phyloP scores from a whole-genome alignment of 2,113 vertebrate species.

The Uropsilus gracilis region DNA sequence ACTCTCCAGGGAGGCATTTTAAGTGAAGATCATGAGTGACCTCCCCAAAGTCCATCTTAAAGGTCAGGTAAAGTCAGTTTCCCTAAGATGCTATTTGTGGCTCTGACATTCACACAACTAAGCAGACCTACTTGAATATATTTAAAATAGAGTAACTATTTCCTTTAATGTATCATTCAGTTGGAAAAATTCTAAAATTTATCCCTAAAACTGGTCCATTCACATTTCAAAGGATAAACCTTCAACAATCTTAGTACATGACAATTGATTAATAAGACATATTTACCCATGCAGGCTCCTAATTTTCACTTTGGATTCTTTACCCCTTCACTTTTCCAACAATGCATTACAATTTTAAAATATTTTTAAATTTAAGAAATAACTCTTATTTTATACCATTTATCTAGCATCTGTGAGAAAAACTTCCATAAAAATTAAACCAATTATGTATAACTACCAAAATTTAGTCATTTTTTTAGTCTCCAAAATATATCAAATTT shows the following conservation, averaged over 20 bases:
- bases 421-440: conserved; percentile 1
- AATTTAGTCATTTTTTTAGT: too few species aligned
- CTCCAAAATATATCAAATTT: too few species aligned
- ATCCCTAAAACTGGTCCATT: background rate
- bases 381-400: background rate
- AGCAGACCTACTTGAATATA: background rate
- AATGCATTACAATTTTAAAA: background rate
- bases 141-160: conserved; percentile 35
- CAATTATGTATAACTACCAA: too few species aligned
- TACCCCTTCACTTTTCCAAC: background rate
- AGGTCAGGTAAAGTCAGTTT: conserved; percentile 18
- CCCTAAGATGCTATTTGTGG: conserved; percentile 38
- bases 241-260: conserved; percentile 2
- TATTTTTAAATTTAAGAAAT: background rate
- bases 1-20: background rate
- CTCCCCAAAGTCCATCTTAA: background rate
- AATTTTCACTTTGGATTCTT: conserved; percentile 21
- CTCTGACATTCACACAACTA: conserved; percentile 9
- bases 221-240: conserved; percentile 35
- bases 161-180: conserved; percentile 38
- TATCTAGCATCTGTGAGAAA: background rate
- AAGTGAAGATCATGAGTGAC: background rate
- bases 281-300: background rate
- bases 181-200: conserved; percentile 43
- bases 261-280: background rate